These are phyloP conservation scores for Euzetes globulus DNA, from an alignment of 2,888 invertebrate genomes.

Conservation along the genomic window DNA sequence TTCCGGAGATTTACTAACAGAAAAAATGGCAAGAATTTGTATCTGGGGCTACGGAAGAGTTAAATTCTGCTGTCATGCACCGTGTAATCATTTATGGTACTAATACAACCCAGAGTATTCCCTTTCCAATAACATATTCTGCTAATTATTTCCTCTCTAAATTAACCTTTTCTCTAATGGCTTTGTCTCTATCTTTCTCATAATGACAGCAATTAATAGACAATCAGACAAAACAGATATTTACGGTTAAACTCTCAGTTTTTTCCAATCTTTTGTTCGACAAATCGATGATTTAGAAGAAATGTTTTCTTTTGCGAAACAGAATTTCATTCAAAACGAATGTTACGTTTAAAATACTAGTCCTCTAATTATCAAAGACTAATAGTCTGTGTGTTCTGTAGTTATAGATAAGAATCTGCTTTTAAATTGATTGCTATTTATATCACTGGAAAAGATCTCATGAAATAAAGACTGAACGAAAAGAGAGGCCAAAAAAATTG, in stretches of 20 bases:
- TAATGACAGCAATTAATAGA: background rate
- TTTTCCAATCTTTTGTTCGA: too few species aligned
- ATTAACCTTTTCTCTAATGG: background rate
- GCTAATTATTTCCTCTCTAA: background rate
- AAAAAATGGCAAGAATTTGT: background rate
- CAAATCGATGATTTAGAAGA: too few species aligned
- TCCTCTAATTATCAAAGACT: constrained; percentile 6
- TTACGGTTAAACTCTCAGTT: too few species aligned
- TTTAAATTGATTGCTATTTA: constrained; percentile 7
- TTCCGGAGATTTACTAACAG: background rate
- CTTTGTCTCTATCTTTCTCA: too few species aligned
- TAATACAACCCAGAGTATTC: too few species aligned
- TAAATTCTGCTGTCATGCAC: background rate
- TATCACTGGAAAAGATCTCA: background rate
- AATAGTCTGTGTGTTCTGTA: background rate
- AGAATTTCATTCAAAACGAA: too few species aligned
- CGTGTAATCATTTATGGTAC: background rate
- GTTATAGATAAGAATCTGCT: constrained; percentile 7
- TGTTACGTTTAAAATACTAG: background rate
- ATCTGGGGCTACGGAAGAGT: background rate
- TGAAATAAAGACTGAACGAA: too few species aligned
- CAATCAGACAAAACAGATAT: background rate
- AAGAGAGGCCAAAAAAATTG: too few species aligned
- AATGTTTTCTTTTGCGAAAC: too few species aligned
- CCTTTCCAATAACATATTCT: too few species aligned